These are phyloP conservation scores for Actenoides hombroni DNA, from an alignment of 2,113 vertebrate genomes.

Conservation along the genomic window DNA sequence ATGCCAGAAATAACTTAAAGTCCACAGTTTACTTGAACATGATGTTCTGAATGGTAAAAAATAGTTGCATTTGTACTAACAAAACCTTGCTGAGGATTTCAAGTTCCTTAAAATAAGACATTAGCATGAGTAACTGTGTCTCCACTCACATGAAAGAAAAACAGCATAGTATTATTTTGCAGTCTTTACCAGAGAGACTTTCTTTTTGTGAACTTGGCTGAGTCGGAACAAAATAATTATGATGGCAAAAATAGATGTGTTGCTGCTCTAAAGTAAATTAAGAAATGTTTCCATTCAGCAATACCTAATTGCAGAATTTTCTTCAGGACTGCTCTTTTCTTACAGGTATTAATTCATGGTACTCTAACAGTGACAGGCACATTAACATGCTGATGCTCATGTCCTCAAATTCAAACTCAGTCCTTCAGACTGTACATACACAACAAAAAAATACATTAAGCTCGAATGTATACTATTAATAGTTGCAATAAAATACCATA, in stretches of 20 bases:
- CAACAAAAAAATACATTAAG: fast-evolving
- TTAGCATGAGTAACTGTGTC: not conserved
- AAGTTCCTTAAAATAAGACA: conserved; percentile 16
- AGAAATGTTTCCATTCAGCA: not conserved
- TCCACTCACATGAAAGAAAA: not conserved
- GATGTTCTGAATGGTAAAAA: conserved; percentile 64
- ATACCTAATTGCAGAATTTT: not conserved
- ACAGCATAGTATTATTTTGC: not conserved
- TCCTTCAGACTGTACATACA: not conserved
- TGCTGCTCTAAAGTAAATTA: not conserved
- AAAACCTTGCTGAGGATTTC: not conserved
- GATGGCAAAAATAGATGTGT: not conserved
- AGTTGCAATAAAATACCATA: not conserved
- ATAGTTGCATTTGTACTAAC: conserved; percentile 43
- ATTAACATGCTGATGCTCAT: not conserved
- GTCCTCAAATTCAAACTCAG: not conserved
- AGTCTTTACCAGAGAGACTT: not conserved
- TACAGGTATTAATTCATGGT: not conserved
- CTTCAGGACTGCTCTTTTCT: not conserved
- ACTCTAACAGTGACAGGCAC: not conserved
- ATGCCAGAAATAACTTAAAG: conserved; percentile 67
- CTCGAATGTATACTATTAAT: not conserved
- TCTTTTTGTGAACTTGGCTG: not conserved
- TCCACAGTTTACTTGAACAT: conserved; percentile 69
- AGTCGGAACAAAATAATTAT: not conserved